Conservation (phyloP, 2,888 invertebrate genomes). For the Zygaena filipendulae region DNA sequence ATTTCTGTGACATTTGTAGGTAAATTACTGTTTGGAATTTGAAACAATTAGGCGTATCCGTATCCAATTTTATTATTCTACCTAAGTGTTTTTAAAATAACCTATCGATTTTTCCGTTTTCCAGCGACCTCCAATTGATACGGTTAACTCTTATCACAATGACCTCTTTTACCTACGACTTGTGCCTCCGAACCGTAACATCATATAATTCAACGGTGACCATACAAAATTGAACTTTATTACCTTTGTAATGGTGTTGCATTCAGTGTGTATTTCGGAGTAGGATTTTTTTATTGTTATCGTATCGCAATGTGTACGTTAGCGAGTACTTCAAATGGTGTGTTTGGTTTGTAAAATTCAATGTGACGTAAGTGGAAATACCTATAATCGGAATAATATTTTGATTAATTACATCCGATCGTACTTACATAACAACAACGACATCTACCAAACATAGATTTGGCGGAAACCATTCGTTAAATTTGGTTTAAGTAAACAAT, state of each 20-base stretch:
- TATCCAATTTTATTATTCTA: background rate
- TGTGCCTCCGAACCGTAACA: conserved; percentile 23
- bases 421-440: too few species aligned
- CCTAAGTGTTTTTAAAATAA: conserved; percentile 13
- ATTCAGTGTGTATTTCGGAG: too few species aligned
- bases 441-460: too few species aligned
- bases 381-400: too few species aligned
- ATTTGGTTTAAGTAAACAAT: too few species aligned
- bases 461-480: too few species aligned
- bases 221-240: conserved; percentile 23
- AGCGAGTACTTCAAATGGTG: conserved; percentile 22
- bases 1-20: too few species aligned
- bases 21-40: too few species aligned
- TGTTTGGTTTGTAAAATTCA: conserved; percentile 25
- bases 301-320: conserved; percentile 37
- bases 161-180: conserved; percentile 53
- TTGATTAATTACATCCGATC: too few species aligned
- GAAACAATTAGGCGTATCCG: too few species aligned
- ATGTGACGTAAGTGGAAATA: conserved; percentile 26
- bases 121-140: conserved; percentile 42
- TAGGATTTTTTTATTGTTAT: conserved; percentile 42
- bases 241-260: conserved; percentile 16
- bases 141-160: conserved; percentile 46
- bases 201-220: conserved; percentile 18
- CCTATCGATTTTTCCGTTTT: conserved; percentile 38